Base-by-base conservation (phyloP, 2,113 vertebrate genomes). In the Nematolebias whitei region DNA sequence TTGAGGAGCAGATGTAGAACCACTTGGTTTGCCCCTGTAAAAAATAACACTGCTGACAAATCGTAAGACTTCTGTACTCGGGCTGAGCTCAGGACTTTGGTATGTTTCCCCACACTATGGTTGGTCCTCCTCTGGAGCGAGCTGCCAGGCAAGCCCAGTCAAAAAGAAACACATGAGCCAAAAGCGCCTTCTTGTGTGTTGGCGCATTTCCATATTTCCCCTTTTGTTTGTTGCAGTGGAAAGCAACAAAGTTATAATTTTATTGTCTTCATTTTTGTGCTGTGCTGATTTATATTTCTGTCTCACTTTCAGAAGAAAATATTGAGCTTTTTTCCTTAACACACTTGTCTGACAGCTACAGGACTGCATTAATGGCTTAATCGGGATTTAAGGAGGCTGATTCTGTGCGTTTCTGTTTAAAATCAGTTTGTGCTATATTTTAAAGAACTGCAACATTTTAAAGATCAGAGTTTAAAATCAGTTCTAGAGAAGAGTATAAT, bases 21-120 rank as follows among this genome's bases (percentile, higher is more conserved):
- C 78, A 32, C 56, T 84, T 78, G 84, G 78, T 72, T 90, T 88
- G 89, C 89, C 78, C 76, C 75, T 84, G 73, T 89, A 88, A 91
- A 91, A n/a, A 90, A 90, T 90, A 90, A 89, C 87, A 88, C 68
- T 80, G 87, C 78, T 91, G 88, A 91, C 88, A 86, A 87, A 60
- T 66, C 83, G 76, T 70, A 82, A 85, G 80, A 76, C 72, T 75
- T 77, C 76, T 80, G 77, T 78, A 76, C 73, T 82, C 35, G 45
- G 79, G 78, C 68, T 92, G 86, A 92, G 84, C 86, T 93, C 87
- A 92, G 74, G 49, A 58, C 84, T 87, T 80, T 90, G 92, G 90
- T 89, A 92, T 93, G 88, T 89, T 79, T 87, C 76, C 73, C 40
- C 74, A 69, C 67, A 84, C 77, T 86, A 78, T 83, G 76, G 83